phyloP scores from a whole-genome alignment of 2,888 invertebrate species.

The Drosophila ustulata region DNA sequence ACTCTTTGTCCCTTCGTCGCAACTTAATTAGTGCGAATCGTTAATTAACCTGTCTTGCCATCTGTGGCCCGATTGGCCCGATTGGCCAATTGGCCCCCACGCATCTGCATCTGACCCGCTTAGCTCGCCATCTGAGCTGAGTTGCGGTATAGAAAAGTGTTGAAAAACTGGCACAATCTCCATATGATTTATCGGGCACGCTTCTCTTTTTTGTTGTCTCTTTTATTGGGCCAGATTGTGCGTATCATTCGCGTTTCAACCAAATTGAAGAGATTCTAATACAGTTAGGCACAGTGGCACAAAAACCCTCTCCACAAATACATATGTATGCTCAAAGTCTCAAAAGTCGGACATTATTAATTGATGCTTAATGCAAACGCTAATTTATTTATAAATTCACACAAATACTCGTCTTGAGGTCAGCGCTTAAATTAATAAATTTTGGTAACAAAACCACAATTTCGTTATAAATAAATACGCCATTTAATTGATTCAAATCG shows the following conservation, averaged over 20 bases:
- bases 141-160: conserved; percentile 23
- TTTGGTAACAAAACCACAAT: background rate
- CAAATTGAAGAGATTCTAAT: conserved; percentile 8
- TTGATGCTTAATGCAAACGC: conserved; percentile 6
- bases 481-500: conserved; percentile 6
- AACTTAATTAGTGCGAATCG: conserved; percentile 72
- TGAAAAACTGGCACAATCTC: conserved; percentile 27
- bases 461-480: background rate
- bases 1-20: conserved; percentile 27
- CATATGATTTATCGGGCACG: conserved; percentile 45
- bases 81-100: conserved; percentile 77
- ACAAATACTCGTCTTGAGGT: conserved; percentile 29
- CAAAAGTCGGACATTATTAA: background rate
- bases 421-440: conserved; percentile 29
- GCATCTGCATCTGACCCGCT: conserved; percentile 72
- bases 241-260: conserved; percentile 31
- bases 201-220: conserved; percentile 2
- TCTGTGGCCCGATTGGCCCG: conserved; percentile 74
- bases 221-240: conserved; percentile 16
- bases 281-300: conserved; percentile 49
- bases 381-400: conserved; percentile 29
- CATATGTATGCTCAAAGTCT: no score
- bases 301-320: background rate
- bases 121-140: conserved; percentile 22
- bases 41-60: conserved; percentile 73